Evolutionary conservation across 1,140 invertebrate species (phyloP).

Genomic region (Drosophila parvula): DNA sequence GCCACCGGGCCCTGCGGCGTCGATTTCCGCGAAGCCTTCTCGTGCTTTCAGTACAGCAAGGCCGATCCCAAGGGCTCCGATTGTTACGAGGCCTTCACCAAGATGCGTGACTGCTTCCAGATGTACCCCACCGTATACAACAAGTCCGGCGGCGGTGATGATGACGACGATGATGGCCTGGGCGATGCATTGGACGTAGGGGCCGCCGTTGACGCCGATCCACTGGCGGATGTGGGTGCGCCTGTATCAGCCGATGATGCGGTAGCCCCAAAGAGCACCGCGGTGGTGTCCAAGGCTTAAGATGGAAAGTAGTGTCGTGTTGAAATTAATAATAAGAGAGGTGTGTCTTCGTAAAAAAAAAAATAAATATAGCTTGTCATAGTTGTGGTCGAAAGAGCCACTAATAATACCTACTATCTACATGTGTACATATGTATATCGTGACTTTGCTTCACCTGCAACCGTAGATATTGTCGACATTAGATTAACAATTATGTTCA

Average conservation of each 20-base stretch:
- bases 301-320: not conserved
- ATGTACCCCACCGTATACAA: slow-evolving; percentile 95
- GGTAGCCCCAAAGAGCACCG: slow-evolving; percentile 5
- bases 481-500: not conserved
- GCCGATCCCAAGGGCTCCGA: slow-evolving; percentile 94
- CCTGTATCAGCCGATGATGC: slow-evolving; percentile 9
- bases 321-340: slow-evolving; percentile 27
- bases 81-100: slow-evolving; percentile 94
- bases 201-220: slow-evolving; percentile 37
- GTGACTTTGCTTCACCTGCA: not conserved
- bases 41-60: slow-evolving; percentile 95
- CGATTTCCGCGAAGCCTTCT: slow-evolving; percentile 96
- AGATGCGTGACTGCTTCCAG: slow-evolving; percentile 97
- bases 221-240: slow-evolving; percentile 26
- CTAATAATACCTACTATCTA: slow-evolving; percentile 2
- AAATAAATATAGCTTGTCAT: slow-evolving; percentile 44
- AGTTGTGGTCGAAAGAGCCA: slow-evolving; percentile 3
- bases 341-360: slow-evolving; percentile 30
- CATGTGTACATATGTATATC: not conserved
- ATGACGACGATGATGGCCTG: slow-evolving; percentile 81
- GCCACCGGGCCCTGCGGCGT: slow-evolving; percentile 97
- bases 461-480: not conserved
- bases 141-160: slow-evolving; percentile 86
- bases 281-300: slow-evolving; percentile 50
- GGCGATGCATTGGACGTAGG: slow-evolving; percentile 55